Evolutionary conservation across 2,797 vertebrate genomes (phyloP).

Genomic region (Triplophysa bombifrons): DNA sequence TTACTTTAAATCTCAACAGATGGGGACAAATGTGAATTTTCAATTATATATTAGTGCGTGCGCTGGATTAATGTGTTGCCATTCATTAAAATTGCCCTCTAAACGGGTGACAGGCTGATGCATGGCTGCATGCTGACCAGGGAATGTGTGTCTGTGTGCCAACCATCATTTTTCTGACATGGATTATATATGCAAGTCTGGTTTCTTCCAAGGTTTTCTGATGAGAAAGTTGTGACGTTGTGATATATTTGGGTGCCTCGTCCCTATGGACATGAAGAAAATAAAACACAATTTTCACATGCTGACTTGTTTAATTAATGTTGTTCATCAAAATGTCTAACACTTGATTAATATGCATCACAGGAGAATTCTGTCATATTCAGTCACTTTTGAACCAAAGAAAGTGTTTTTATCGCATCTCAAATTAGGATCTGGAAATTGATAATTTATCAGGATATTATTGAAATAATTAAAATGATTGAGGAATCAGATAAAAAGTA

Average conservation of each 20-base stretch:
- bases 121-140: slow-evolving; percentile 20
- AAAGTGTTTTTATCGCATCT: too few species aligned
- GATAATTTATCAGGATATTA: too few species aligned
- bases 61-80: slow-evolving; percentile 6
- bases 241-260: not conserved
- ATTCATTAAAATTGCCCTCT: slow-evolving; percentile 13
- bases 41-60: slow-evolving; percentile 23
- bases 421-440: too few species aligned
- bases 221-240: not conserved
- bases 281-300: not conserved
- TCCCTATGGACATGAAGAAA: not conserved
- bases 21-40: slow-evolving; percentile 33
- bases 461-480: too few species aligned
- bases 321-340: not conserved
- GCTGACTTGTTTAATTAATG: not conserved
- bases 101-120: not conserved
- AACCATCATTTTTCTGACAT: slow-evolving; percentile 6
- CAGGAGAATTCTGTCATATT: not conserved
- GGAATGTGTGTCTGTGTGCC: not conserved
- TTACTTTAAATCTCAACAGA: slow-evolving; percentile 30
- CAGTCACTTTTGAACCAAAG: not conserved
- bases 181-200: slow-evolving; percentile 5
- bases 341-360: not conserved
- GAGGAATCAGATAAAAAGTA: too few species aligned
- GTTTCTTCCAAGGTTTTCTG: too few species aligned